Evolutionary conservation across 2,888 invertebrate genomes (phyloP), one percentile per base, ranked within the genome.

Genomic region (Polydrusus cervinus): DNA sequence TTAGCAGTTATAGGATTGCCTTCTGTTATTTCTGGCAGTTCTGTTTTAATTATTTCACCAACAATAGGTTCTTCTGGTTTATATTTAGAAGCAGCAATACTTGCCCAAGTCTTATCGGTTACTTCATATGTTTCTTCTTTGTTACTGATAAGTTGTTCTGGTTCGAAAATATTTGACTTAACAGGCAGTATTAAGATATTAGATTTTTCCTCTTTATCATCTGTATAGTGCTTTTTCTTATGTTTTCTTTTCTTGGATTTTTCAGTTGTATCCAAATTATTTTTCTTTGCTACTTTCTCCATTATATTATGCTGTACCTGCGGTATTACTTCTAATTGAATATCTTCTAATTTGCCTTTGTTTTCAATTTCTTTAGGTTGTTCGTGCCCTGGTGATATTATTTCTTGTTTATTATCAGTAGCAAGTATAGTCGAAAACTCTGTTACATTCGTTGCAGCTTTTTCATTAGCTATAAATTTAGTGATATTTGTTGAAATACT

Each of bases 51-150:
- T 13, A 53, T 10, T 7, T 53, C 30, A 25, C 16, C 53, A 25
- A n/a, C n/a, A 53, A n/a, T 53, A 3, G 13, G 9, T 30, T 25
- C n/a, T 11, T 30, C 25, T 25, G 25, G n/a, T 30, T 53, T 7
- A 9, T 10, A 5, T 38, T 60, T 60, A 18, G 66, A 53, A 18
- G 66, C 53, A 34, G 51, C 40, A 53, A 40, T 25, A 34, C 34
- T 65, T 13, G 65, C 65, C 65, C 51, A 65, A 65, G 38, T 65
- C 13, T 49, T 65, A 53, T n/a, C 57, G 8, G 34, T 11, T 14
- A 38, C 11, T 18, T 14, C 57, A 16, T 9, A 38, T 38, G 11
- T 38, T 30, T 60, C 16, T 3, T 13, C 10, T 18, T 51, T 11
- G 3, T 51, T 18, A 51, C 3, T 51, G 6, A 6, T 20, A 16